Evolutionary conservation across 2,113 vertebrate genomes (phyloP), one percentile per base, ranked within the genome.

Genomic region (Labrus mixtus): DNA sequence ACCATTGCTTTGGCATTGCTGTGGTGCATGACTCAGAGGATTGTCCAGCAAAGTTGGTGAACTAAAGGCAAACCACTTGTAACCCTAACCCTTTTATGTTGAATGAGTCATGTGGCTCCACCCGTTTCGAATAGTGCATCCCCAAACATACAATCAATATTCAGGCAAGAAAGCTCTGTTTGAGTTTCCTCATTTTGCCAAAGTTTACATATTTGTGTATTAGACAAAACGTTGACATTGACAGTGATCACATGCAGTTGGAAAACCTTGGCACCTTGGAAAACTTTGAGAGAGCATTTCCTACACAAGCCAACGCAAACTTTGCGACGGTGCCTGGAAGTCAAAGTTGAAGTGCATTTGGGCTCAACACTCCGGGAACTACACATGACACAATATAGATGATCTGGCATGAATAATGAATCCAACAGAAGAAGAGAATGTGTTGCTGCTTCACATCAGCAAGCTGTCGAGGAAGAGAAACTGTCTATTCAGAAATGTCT

Each of bases 331-430:
- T 56, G 62, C 41, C 77, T 77, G 64, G 74, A 75, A 73, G 84
- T 68, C 58, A 73, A 72, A 79, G 66, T 43, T 64, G 63, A 78
- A 62, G 45, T 37, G 60, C 70, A 51, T 73, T 48, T 15, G 8
- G 66, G 67, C 74, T 68, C 58, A 68, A 58, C 65, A 29, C 65
- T 75, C 50, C 65, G 77, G 71, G 71, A 88, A 82, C 79, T 72
- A 25, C 4, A 4, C 19, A 62, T 20, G 6, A 75, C 89, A 48
- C 61, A 87, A 74, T 76, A 84, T 91, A 91, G 62, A 89, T 86
- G 68, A 20, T 50, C 0, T 15, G n/a, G 23, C 6, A 17, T 89
- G 61, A 91, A 91, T 89, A 83, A 90, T 89, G 60, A 68, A 91
- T 89, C 48, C 43, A 39, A 70, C 36, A 69, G 82, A 51, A 62